A percentile compares a stretch with the other conserved stretches of the same genome.
These are phyloP conservation scores for Drosophila pegasa DNA, from an alignment of 2,888 invertebrate species.

Conservation along the genomic window DNA sequence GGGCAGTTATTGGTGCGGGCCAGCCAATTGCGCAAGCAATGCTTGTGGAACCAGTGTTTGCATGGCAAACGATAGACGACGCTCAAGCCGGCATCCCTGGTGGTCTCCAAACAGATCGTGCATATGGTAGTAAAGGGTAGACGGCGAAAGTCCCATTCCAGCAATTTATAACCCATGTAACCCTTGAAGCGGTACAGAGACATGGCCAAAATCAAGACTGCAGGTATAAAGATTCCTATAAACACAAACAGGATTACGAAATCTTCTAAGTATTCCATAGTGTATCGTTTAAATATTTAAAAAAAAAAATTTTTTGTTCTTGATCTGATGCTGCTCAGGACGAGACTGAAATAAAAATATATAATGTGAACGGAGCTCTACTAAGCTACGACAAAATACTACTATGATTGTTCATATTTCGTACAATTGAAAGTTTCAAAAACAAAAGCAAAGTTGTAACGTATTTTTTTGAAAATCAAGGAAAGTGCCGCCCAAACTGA, in stretches of 20 bases:
- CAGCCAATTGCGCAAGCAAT: constrained; percentile 10
- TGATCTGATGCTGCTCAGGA: background rate
- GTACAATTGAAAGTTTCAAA: no score
- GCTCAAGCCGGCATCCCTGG: background rate
- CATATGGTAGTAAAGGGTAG: background rate
- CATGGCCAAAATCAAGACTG: background rate
- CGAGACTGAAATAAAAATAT: no score
- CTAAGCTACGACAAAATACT: no score
- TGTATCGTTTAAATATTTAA: background rate
- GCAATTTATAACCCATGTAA: background rate
- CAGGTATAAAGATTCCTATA: background rate
- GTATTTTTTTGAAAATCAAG: background rate
- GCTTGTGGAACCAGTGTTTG: constrained; percentile 28
- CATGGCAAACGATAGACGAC: background rate
- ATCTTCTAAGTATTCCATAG: background rate
- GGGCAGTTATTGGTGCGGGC: constrained; percentile 5
- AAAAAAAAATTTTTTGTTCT: no score
- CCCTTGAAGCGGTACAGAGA: background rate
- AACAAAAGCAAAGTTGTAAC: no score
- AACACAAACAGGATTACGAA: no score
- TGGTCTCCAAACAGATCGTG: constrained; percentile 15
- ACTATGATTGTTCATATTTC: no score
- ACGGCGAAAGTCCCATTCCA: background rate
- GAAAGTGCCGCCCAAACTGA: constrained; percentile 15
- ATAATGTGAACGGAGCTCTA: background rate